Evolutionary conservation across 2,888 invertebrate genomes (phyloP), one percentile per base, ranked within the genome.

Genomic region (Hyposoter didymator): DNA sequence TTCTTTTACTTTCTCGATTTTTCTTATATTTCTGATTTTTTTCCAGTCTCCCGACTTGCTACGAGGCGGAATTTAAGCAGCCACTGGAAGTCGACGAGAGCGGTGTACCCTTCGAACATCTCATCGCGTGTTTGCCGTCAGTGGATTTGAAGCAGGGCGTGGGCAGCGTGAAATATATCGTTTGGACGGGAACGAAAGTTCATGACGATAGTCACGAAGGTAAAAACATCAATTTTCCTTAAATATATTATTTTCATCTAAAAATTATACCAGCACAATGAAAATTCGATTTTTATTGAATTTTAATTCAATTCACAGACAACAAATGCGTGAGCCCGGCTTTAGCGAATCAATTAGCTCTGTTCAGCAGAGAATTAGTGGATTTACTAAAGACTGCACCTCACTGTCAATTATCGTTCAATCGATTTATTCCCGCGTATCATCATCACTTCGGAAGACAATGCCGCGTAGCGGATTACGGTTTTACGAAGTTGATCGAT

Each of bases 381-480:
- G 98, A 98, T 92, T 94, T 98, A 82, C 94, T 98, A 84, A 97
- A 97, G 90, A 97, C 97, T 73, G 96, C 96, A 32, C 97, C 98
- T 0, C 96, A 96, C 87, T 97, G 98, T 91, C 97, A 97, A 81
- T 96, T 99, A 94, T 96, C 97, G 4, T 97, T 97, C 93, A 96
- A 95, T 93, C 97, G 98, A 91, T 97, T 99, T 88, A 98, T 99
- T 90, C 99, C 99, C 2, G 97, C 98, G 1, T 99, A 99, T 94
- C 99, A 99, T 93, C 98, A 98, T 94, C 99, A 99, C 94, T 99
- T 99, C 94, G 98, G 99, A 0, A 96, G 98, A 47, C 99, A 99
- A 94, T 99, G 99, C 93, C 96, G 98, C 76, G 98, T 99, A 0
- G 98, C 99, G 8, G 98, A 99, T 94, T 99, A 99, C 93, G 99